Conservation (phyloP, 2,888 invertebrate genomes). For the Teleiodes luculella region DNA sequence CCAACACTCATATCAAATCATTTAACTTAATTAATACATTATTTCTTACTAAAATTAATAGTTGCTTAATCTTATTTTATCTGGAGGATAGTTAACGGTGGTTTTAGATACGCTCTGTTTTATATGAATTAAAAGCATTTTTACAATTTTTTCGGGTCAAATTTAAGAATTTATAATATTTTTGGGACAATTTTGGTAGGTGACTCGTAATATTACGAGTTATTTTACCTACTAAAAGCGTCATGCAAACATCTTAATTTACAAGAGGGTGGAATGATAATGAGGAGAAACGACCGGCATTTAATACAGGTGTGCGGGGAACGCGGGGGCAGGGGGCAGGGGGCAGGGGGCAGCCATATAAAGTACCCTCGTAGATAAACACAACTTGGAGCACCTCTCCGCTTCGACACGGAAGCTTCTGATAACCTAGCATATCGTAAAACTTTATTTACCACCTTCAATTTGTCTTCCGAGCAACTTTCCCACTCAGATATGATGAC, state of each 20-base stretch:
- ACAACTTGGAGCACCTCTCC: constrained; percentile 40
- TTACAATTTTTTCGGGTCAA: not conserved
- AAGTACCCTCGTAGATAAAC: constrained; percentile 44
- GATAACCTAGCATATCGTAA: constrained; percentile 70
- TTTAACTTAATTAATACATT: too few relatives aligned
- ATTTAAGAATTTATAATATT: not conserved
- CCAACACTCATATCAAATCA: too few relatives aligned
- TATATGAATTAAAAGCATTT: too few relatives aligned
- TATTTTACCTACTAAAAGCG: not conserved
- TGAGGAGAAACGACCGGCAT: constrained; percentile 47
- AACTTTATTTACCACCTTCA: constrained; percentile 69
- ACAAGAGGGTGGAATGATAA: constrained; percentile 48
- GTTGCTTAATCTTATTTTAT: too few relatives aligned
- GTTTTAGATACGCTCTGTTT: too few relatives aligned
- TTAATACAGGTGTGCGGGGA: constrained; percentile 50
- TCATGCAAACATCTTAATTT: constrained; percentile 50
- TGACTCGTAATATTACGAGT: not conserved
- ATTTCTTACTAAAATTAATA: too few relatives aligned
- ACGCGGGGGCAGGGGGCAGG: constrained; percentile 29
- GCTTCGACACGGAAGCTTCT: constrained; percentile 53
- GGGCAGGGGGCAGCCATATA: constrained; percentile 14
- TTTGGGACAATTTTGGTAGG: not conserved
- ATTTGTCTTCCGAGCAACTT: constrained; percentile 66
- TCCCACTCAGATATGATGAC: constrained; percentile 57
- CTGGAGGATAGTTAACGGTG: too few relatives aligned